Base-by-base conservation (phyloP, 2,888 invertebrate genomes). In the Hydroisotoma schaefferi region DNA sequence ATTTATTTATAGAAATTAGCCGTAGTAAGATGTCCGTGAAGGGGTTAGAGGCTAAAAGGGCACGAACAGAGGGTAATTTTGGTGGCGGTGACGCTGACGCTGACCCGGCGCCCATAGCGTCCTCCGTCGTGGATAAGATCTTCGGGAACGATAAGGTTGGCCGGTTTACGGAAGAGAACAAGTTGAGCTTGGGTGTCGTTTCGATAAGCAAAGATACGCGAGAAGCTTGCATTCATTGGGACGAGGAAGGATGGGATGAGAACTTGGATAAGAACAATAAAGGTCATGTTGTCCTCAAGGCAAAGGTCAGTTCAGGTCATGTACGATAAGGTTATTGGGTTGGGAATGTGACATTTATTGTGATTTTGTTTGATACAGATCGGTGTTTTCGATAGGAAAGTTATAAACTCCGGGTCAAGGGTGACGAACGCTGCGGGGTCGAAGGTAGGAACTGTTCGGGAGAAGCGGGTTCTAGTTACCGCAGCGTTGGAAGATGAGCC, bases 321-420 rank as follows among this genome's bases (percentile, higher is more conserved):
- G 33, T 33, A 10, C 15, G 33, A 33, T 10, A 33, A 33, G 15
- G 8, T 8, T 33, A 33, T 33, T 33, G 8, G 15, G 15, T 10
- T 33, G 8, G n/a, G 33, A 33, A 33, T 33, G 33, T 33, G 15
- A 33, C 33, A 33, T 33, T 15, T 33, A n/a, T n/a, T n/a, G n/a
- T n/a, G n/a, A n/a, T n/a, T n/a, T n/a, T n/a, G n/a, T n/a, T n/a
- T n/a, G 15, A n/a, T 40, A 2, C 27, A 63, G 59, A 29, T 61
- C 6, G 57, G 60, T n/a, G 58, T 64, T 4, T 20, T 64, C 28
- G 61, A 64, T 38, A 37, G 64, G 18, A 44, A 54, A 43, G 38
- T 43, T 20, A 37, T 61, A 18, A 40, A 27, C 22, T 28, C 22
- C 8, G 64, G 61, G 6, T 53, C 57, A 2, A 61, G 46, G 40